Conservation (phyloP, 2,113 vertebrate genomes). For the Esox niger region DNA sequence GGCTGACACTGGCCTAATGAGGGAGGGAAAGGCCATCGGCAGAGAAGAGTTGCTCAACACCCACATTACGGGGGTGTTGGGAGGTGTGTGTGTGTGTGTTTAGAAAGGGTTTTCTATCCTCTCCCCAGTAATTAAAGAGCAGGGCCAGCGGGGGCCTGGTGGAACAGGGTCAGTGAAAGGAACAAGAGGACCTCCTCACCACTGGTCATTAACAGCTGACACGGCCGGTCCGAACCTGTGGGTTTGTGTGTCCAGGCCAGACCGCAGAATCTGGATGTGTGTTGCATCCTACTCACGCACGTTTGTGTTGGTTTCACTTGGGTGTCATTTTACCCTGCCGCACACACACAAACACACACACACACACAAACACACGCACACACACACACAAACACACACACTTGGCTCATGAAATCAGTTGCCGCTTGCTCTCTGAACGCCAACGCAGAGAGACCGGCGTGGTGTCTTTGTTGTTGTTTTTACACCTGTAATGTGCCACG, state of each 20-base stretch:
- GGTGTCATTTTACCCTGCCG: conserved; percentile 5
- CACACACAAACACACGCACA: neutral
- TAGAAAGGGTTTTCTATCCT: conserved; percentile 7
- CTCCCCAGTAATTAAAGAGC: conserved; percentile 60
- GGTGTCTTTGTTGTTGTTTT: neutral
- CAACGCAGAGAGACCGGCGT: no score
- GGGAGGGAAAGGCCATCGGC: conserved; percentile 62
- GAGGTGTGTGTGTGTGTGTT: conserved; percentile 27
- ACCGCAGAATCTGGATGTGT: conserved; percentile 29
- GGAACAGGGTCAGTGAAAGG: conserved; percentile 63
- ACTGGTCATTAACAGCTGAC: conserved; percentile 64
- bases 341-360: no score
- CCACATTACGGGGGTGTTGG: neutral
- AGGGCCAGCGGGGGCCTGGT: conserved; percentile 57
- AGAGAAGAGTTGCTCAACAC: conserved; percentile 31
- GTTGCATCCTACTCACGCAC: conserved; percentile 22
- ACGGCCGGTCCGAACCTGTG: conserved; percentile 13
- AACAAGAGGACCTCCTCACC: conserved; percentile 64
- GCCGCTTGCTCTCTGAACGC: no score
- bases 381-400: neutral
- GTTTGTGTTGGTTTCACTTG: conserved; percentile 34
- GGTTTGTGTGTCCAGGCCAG: conserved; percentile 21
- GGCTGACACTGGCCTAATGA: conserved; percentile 63
- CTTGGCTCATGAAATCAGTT: no score
- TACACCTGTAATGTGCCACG: neutral